Evolutionary conservation across 2,113 vertebrate species (phyloP), one percentile per base, ranked within the genome.

Genomic region (Triplophysa siluroides): DNA sequence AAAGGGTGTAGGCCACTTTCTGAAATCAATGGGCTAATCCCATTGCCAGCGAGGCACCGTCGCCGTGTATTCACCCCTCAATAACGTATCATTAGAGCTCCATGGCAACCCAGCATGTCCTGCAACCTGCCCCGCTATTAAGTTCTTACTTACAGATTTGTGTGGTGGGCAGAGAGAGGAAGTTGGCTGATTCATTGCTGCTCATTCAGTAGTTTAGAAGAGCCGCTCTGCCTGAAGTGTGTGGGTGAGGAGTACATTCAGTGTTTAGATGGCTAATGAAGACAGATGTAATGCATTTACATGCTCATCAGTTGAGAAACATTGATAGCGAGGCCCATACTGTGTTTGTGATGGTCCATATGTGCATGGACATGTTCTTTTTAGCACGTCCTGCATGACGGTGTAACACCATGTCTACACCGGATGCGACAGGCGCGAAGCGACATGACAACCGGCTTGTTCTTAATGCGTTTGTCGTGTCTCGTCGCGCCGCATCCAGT

Each of bases 161-260:
- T 60, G n/a, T 73, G 2, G 70, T 73, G 54, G 52, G 54, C 70
- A 21, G 70, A 73, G 67, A 56, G 38, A 65, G 68, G 52, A 78
- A 84, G 68, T 84, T n/a, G 66, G 18, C 47, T 80, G 41, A 65
- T 78, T 78, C 26, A 41, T 80, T 63, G 29, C 29, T 52, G 41
- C 66, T 65, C 21, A 23, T 78, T 78, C 14, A 68, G 75, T 82
- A 50, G 6, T 14, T 67, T 66, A 75, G 2, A 33, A 83, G 43
- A 69, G 69, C 67, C 24, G 69, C 43, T 54, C 21, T n/a, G 21
- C n/a, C 63, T 33, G 71, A 79, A 70, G 76, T 16, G 18, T 75
- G 70, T 83, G 78, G 70, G 81, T 69, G 70, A 79, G 18, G 68
- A 83, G 62, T 78, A 65, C 61, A 71, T 12, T 26, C 8, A 18